Percentiles rank a stretch among this genome's conserved stretches.
These are phyloP conservation scores for Cepphus grylle DNA, from an alignment of 2,113 vertebrate genomes.

Conservation along the genomic window DNA sequence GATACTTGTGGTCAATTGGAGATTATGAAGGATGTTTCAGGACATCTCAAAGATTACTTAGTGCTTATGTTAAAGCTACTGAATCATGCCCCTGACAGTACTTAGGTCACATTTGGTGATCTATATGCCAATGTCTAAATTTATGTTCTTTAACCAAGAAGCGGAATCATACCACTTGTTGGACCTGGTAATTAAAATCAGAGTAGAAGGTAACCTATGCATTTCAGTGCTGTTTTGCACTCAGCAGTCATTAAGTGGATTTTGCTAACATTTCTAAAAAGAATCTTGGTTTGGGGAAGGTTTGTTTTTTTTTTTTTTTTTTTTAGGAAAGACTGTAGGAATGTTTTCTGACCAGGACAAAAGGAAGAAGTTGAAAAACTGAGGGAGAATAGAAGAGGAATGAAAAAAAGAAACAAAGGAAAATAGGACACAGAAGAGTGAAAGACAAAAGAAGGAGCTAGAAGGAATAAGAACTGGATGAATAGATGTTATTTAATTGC, in stretches of 20 bases:
- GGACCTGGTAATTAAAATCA: not conserved
- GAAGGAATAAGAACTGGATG: not conserved
- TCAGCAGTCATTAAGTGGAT: not conserved
- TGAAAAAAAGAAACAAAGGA: not conserved
- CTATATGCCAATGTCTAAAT: not conserved
- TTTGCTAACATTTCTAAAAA: not conserved
- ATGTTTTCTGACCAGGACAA: not conserved
- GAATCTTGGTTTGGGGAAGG: not conserved
- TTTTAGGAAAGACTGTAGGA: accelerated
- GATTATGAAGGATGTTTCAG: not conserved
- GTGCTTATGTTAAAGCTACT: not conserved
- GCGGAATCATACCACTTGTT: not conserved
- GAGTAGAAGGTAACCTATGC: not conserved
- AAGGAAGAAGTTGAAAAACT: not conserved
- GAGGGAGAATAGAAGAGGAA: not conserved
- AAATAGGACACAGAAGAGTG: not conserved
- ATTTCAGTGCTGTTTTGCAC: not conserved
- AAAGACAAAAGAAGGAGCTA: not conserved
- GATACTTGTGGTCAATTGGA: not conserved
- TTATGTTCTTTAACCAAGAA: not conserved
- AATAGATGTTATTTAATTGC: accelerated
- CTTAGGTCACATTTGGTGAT: not conserved
- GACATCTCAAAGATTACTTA: not conserved
- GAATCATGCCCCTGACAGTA: accelerated
- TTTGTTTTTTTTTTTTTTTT: not conserved